Evolutionary conservation across 2,113 vertebrate genomes (phyloP).

Genomic region (Phoxinus phoxinus): DNA sequence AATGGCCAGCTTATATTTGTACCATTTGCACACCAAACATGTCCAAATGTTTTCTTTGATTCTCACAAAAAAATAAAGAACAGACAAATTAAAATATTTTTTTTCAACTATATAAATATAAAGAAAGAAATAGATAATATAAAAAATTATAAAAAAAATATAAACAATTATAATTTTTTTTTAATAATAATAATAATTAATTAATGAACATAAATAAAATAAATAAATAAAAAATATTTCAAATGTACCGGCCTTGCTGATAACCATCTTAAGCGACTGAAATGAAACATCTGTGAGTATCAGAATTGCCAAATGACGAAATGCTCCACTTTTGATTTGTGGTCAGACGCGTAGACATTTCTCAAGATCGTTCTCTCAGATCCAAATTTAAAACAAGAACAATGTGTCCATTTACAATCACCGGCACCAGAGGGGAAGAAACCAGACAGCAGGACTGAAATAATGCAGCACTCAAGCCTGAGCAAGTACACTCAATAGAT

Average conservation of each 20-base stretch:
- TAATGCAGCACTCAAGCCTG: not conserved
- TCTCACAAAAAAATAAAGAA: no score
- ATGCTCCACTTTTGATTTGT: conserved; percentile 44
- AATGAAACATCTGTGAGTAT: conserved; percentile 24
- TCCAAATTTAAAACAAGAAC: conserved; percentile 40
- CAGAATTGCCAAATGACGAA: conserved; percentile 44
- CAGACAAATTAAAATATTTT: no score
- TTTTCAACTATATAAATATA: no score
- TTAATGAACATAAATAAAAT: not conserved
- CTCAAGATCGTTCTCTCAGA: conserved; percentile 26
- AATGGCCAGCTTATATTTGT: not conserved
- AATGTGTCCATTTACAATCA: conserved; percentile 44
- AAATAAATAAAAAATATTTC: not conserved
- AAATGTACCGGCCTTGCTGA: not conserved
- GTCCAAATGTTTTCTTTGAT: not conserved
- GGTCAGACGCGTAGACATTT: conserved; percentile 18
- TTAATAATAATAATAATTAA: no score
- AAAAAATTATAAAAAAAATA: no score
- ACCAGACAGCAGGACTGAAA: conserved; percentile 19
- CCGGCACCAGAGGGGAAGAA: conserved; percentile 16
- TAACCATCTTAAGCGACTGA: conserved; percentile 5
- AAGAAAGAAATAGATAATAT: no score
- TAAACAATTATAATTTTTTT: no score
- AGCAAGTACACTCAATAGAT: not conserved
- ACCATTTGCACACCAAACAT: not conserved